Percentiles rank a stretch among this genome's conserved stretches.
Conservation (phyloP, 1,140 invertebrate genomes). For the Heliconius nattereri region DNA sequence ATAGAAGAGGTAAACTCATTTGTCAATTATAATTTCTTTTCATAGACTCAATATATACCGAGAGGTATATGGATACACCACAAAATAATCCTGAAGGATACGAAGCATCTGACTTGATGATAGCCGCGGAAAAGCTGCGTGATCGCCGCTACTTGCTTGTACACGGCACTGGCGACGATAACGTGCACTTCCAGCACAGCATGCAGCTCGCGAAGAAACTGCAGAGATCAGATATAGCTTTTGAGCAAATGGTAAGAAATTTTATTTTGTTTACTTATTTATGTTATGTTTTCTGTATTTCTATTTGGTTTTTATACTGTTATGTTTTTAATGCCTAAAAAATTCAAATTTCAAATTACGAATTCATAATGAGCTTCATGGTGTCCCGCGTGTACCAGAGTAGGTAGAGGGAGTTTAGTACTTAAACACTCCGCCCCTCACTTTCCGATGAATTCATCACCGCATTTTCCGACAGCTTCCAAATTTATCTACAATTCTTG, state of each 20-base stretch:
- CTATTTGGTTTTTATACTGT: neutral
- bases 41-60: conserved; percentile 97
- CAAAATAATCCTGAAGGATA: conserved; percentile 90
- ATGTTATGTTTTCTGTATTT: neutral
- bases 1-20: neutral
- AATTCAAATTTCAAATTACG: too few species aligned
- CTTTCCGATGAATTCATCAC: too few species aligned
- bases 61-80: conserved; percentile 93
- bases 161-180: conserved; percentile 96
- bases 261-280: neutral
- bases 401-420: too few species aligned
- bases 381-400: too few species aligned
- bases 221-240: conserved; percentile 92
- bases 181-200: conserved; percentile 97
- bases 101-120: conserved; percentile 87
- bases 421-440: too few species aligned
- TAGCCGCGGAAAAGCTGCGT: conserved; percentile 84
- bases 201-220: conserved; percentile 93
- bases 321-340: neutral
- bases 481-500: too few species aligned
- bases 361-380: too few species aligned
- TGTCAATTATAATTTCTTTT: conserved; percentile 1
- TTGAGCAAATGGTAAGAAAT: conserved; percentile 90
- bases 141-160: conserved; percentile 92
- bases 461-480: too few species aligned